phyloP scores from a whole-genome alignment of 1,140 invertebrate species.

The Mya arenaria region DNA sequence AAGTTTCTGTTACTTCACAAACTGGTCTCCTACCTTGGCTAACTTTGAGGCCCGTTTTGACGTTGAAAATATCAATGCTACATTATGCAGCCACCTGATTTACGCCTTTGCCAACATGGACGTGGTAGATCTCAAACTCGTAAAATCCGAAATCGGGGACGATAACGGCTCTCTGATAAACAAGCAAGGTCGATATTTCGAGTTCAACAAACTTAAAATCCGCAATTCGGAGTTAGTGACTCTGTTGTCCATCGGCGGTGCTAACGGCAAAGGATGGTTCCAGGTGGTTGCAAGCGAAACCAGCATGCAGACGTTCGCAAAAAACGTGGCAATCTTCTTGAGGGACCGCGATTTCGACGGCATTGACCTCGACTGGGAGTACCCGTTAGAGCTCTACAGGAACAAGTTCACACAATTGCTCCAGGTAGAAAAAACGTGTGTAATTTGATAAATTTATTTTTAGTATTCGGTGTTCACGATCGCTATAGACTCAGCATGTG shows the following conservation, averaged over 20 bases:
- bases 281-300: slow-evolving; percentile 59
- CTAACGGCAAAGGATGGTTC: slow-evolving; percentile 60
- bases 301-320: slow-evolving; percentile 62
- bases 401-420: no score
- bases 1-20: slow-evolving; percentile 92
- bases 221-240: slow-evolving; percentile 88
- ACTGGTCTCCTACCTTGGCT: slow-evolving; percentile 94
- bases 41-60: slow-evolving; percentile 90
- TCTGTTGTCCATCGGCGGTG: slow-evolving; percentile 63
- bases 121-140: slow-evolving; percentile 45
- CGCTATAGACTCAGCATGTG: no score
- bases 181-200: slow-evolving; percentile 43
- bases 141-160: slow-evolving; percentile 57
- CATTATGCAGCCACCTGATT: slow-evolving; percentile 95
- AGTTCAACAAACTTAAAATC: slow-evolving; percentile 88
- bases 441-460: no score
- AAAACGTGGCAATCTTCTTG: slow-evolving; percentile 89
- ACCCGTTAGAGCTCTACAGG: slow-evolving; percentile 84
- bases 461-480: no score
- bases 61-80: slow-evolving; percentile 92
- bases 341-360: slow-evolving; percentile 97
- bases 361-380: slow-evolving; percentile 97
- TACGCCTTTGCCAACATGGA: slow-evolving; percentile 93
- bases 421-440: no score
- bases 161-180: slow-evolving; percentile 53